phyloP scores from a whole-genome alignment of 1,140 invertebrate species.

The Diorhabda sublineata region DNA sequence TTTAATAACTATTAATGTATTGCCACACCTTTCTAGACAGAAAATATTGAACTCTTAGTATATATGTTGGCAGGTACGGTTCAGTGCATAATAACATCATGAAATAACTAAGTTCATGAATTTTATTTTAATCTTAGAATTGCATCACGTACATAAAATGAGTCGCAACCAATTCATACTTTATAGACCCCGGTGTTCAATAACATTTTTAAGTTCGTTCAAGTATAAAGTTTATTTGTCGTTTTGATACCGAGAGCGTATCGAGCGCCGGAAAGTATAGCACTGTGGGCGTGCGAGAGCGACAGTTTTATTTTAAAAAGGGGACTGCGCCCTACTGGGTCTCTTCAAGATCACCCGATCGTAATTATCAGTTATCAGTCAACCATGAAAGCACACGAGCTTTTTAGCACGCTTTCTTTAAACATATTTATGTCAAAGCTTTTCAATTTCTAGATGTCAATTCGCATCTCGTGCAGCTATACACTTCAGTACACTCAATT shows the following conservation, averaged over 20 bases:
- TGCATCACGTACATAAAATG: too few species aligned
- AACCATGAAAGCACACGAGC: constrained; percentile 40
- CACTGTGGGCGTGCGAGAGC: constrained; percentile 41
- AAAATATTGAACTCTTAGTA: too few species aligned
- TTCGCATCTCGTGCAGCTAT: constrained; percentile 23
- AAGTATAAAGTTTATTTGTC: constrained; percentile 47
- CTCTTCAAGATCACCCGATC: constrained; percentile 46
- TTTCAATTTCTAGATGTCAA: constrained; percentile 29
- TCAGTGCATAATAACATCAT: too few species aligned
- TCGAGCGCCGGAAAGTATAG: constrained; percentile 32
- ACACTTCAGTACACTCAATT: constrained; percentile 35
- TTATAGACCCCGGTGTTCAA: constrained; percentile 1
- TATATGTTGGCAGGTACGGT: too few species aligned
- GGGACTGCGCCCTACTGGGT: constrained; percentile 35
- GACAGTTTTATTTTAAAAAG: constrained; percentile 41
- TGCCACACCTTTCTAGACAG: too few species aligned
- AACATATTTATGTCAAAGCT: constrained; percentile 36
- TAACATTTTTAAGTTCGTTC: constrained; percentile 39
- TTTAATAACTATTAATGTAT: too few species aligned
- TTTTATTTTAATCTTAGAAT: too few species aligned
- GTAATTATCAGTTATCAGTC: constrained; percentile 47
- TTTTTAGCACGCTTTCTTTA: constrained; percentile 44
- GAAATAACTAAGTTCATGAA: too few species aligned
- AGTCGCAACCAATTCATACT: neutral
- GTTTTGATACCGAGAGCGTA: constrained; percentile 25